phyloP scores from a whole-genome alignment of 2,888 invertebrate genomes.

The Drosophila pseudotakahashii region DNA sequence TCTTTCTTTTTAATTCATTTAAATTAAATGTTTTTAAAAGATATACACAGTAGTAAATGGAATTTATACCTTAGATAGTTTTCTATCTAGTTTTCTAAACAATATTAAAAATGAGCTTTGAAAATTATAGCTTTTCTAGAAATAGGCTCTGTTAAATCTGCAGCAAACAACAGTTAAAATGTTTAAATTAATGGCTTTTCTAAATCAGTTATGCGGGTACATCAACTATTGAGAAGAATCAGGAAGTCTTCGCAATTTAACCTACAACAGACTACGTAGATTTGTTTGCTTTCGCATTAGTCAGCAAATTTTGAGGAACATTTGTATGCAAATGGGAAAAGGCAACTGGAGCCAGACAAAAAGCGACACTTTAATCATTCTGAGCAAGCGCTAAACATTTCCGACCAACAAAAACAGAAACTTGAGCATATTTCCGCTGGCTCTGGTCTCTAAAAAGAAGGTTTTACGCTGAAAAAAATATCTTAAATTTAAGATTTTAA shows the following conservation, averaged over 20 bases:
- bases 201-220: slow-evolving; percentile 2
- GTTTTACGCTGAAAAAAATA: slow-evolving; percentile 19
- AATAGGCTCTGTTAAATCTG: too few species aligned
- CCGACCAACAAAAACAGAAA: slow-evolving; percentile 55
- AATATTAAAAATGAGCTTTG: too few species aligned
- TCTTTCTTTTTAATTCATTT: too few species aligned
- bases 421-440: slow-evolving; percentile 62
- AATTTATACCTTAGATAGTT: too few species aligned
- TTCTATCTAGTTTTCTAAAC: too few species aligned
- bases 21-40: too few species aligned
- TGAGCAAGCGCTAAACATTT: slow-evolving; percentile 66
- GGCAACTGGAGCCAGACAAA: slow-evolving; percentile 42
- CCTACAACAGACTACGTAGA: slow-evolving; percentile 15
- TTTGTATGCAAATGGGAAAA: slow-evolving; percentile 40
- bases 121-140: too few species aligned
- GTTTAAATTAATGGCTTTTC: not conserved
- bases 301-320: slow-evolving; percentile 27
- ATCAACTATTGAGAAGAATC: slow-evolving; percentile 16
- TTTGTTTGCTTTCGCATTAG: slow-evolving; percentile 34
- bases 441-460: slow-evolving; percentile 22
- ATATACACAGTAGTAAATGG: too few species aligned
- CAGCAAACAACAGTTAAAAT: too few species aligned
- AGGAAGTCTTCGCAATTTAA: slow-evolving; percentile 23
- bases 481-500: not conserved
- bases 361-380: slow-evolving; percentile 65